A percentile compares a stretch with the other conserved stretches of the same genome.
Conservation (phyloP, 2,113 vertebrate species). For the Brienomyrus longianalis region DNA sequence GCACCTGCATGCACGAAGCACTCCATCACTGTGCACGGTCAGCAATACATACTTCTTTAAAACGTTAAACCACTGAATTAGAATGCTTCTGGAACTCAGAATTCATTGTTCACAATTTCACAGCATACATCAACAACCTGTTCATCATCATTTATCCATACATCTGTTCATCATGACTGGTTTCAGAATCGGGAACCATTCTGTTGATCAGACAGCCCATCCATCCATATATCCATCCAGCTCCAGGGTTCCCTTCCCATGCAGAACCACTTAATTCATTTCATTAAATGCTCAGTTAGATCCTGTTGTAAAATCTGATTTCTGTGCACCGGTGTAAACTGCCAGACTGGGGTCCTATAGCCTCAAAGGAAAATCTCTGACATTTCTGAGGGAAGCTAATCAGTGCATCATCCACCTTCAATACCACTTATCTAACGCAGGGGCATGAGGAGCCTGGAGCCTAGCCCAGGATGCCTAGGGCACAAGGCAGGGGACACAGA, state of each 20-base stretch:
- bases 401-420: neutral
- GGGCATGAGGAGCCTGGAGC: neutral
- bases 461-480: neutral
- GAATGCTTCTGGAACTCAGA: neutral
- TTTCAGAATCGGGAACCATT: neutral
- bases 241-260: neutral
- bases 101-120: neutral
- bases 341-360: neutral
- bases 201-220: neutral
- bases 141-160: neutral
- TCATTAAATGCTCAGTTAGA: slow-evolving; percentile 16
- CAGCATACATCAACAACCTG: neutral
- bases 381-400: neutral
- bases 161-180: neutral
- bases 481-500: neutral
- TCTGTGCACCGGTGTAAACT: neutral
- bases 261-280: neutral
- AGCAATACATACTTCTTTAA: neutral
- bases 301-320: neutral
- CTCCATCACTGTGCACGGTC: neutral
- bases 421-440: neutral
- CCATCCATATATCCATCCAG: neutral
- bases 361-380: neutral
- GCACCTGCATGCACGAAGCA: neutral
- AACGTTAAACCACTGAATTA: neutral